Conservation (phyloP, 30 jellyfish, hydroid and myxozoan genomes). For the Morbakka virulenta region DNA sequence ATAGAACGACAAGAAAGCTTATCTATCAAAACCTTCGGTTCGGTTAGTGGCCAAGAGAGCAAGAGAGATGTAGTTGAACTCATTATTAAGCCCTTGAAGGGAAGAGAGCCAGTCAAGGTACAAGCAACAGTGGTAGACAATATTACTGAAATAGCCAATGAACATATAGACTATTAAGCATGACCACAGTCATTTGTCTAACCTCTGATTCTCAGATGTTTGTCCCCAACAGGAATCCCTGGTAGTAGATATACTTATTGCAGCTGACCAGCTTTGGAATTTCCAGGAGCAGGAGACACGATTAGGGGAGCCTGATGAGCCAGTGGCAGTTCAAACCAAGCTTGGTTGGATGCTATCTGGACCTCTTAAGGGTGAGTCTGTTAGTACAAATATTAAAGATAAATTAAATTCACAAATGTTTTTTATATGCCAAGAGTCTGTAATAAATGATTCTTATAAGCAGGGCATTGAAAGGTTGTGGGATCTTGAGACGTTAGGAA, state of each 20-base stretch:
- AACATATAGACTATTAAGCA: conserved; percentile 9
- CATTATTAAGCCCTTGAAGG: not conserved
- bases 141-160: conserved; percentile 6
- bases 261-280: conserved; percentile 1
- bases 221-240: not conserved
- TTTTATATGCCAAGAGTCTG: too few species aligned
- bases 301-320: conserved; percentile 41
- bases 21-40: conserved; percentile 2
- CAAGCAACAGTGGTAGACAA: conserved; percentile 19
- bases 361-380: not conserved
- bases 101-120: not conserved
- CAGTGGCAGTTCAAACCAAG: conserved; percentile 24
- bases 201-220: conserved; percentile 17
- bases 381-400: too few species aligned
- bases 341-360: conserved; percentile 46
- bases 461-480: too few species aligned
- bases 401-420: too few species aligned
- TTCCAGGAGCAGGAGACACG: conserved; percentile 26
- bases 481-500: too few species aligned
- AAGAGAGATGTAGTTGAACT: conserved; percentile 2
- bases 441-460: too few species aligned
- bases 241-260: conserved; percentile 1
- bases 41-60: not conserved
- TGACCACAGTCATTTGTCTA: conserved; percentile 8
- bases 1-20: not conserved